These are phyloP conservation scores for Lapara coniferarum DNA, from an alignment of 2,888 invertebrate species.

Conservation along the genomic window DNA sequence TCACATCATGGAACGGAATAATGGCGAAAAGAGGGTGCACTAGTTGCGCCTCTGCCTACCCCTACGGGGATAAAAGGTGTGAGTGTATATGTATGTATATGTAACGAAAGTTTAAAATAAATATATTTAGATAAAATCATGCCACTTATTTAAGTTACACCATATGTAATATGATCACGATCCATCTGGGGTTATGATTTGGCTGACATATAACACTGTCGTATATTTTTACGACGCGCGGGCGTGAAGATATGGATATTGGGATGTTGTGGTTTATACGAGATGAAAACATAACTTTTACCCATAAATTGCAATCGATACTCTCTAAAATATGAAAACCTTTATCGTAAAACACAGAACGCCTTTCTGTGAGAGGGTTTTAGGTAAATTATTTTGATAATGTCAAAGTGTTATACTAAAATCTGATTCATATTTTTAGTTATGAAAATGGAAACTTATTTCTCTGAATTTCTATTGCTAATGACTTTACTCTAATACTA, in stretches of 20 bases:
- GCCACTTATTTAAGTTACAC: not conserved
- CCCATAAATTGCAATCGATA: slow-evolving; percentile 33
- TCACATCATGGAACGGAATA: no score
- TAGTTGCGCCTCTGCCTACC: no score
- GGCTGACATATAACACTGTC: slow-evolving; percentile 50
- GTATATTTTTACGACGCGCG: slow-evolving; percentile 55
- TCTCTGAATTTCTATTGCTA: no score
- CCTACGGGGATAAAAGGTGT: no score
- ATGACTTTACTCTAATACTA: no score
- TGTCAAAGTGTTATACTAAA: not conserved
- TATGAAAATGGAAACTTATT: no score
- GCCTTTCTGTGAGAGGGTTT: not conserved
- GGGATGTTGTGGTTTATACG: slow-evolving; percentile 46
- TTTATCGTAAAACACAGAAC: slow-evolving; percentile 27
- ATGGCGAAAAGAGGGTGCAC: no score
- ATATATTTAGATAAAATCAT: not conserved
- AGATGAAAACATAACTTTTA: slow-evolving; percentile 51
- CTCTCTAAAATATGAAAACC: slow-evolving; percentile 21
- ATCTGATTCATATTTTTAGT: not conserved
- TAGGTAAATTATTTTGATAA: not conserved
- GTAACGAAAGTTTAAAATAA: no score
- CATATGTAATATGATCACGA: not conserved
- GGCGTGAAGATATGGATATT: slow-evolving; percentile 51
- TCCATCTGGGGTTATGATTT: slow-evolving; percentile 44
- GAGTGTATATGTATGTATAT: no score